Conservation (phyloP, 2,888 invertebrate species). For the Microdon myrmicae region DNA sequence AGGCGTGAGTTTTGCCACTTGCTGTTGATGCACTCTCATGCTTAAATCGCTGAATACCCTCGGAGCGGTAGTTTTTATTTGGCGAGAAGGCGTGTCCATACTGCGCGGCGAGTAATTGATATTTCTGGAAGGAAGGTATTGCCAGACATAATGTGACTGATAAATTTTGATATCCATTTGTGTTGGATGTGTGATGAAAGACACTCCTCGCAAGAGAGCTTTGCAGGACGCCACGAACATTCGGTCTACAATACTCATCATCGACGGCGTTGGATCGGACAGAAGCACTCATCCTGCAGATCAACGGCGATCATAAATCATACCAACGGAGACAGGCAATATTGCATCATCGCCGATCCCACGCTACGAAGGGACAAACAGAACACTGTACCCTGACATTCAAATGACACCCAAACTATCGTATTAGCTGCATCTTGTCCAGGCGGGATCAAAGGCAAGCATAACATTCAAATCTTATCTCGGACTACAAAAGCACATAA, state of each 20-base stretch:
- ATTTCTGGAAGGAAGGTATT: conserved; percentile 28
- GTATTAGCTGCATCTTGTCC: conserved; percentile 27
- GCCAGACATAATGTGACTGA: conserved; percentile 27
- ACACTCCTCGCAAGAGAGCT: too few species aligned
- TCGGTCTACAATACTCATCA: neutral
- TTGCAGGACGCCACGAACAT: conserved; percentile 1
- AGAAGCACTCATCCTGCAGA: neutral
- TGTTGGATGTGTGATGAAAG: too few species aligned
- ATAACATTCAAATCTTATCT: conserved; percentile 23
- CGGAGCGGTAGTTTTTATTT: conserved; percentile 33
- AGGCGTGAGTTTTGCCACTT: conserved; percentile 51
- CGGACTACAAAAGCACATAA: conserved; percentile 39
- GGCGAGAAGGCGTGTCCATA: conserved; percentile 37
- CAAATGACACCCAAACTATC: conserved; percentile 44
- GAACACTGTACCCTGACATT: conserved; percentile 37
- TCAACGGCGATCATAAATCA: neutral
- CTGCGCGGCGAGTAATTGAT: conserved; percentile 49
- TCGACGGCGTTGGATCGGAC: neutral
- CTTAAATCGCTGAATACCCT: conserved; percentile 8
- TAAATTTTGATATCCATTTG: too few species aligned
- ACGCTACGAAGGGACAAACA: conserved; percentile 4
- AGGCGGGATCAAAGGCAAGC: conserved; percentile 2
- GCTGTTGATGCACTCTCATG: conserved; percentile 23
- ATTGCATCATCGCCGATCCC: conserved; percentile 38
- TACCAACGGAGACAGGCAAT: neutral